These are phyloP conservation scores for Nothocercus julius DNA, from an alignment of 2,113 vertebrate species.

Conservation along the genomic window DNA sequence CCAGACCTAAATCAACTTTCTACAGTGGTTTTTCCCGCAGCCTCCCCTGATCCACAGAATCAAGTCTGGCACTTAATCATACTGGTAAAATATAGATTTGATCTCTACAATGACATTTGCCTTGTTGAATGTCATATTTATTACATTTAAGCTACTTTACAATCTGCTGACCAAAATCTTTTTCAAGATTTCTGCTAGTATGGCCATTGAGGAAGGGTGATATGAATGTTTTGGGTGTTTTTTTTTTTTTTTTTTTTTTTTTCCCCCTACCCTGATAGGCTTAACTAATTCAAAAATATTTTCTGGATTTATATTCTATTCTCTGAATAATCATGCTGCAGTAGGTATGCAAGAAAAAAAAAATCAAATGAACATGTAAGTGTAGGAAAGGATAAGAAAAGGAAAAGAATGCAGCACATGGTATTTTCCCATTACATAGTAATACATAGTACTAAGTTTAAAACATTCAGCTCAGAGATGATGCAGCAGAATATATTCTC, in stretches of 20 bases:
- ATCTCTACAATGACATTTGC: constrained; percentile 8
- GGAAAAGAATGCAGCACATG: not conserved
- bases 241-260: no score
- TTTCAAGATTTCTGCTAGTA: not conserved
- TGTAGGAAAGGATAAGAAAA: not conserved
- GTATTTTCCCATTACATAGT: not conserved
- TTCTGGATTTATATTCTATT: not conserved
- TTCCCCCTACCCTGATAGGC: not conserved
- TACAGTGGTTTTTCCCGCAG: constrained; percentile 61
- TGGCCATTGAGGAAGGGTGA: not conserved
- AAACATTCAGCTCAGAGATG: not conserved
- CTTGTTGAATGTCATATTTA: not conserved
- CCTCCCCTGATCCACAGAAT: not conserved
- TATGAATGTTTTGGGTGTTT: not conserved
- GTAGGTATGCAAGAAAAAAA: not conserved
- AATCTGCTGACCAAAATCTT: not conserved
- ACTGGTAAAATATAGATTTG: constrained; percentile 14
- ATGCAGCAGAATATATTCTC: not conserved
- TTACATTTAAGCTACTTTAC: not conserved
- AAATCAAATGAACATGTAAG: not conserved
- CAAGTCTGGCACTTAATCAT: constrained; percentile 24
- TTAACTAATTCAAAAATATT: not conserved
- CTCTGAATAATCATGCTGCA: not conserved
- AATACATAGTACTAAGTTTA: not conserved
- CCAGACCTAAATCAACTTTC: constrained; percentile 59